phyloP scores from a whole-genome alignment of 2,888 invertebrate species.

The Athetis lepigone region DNA sequence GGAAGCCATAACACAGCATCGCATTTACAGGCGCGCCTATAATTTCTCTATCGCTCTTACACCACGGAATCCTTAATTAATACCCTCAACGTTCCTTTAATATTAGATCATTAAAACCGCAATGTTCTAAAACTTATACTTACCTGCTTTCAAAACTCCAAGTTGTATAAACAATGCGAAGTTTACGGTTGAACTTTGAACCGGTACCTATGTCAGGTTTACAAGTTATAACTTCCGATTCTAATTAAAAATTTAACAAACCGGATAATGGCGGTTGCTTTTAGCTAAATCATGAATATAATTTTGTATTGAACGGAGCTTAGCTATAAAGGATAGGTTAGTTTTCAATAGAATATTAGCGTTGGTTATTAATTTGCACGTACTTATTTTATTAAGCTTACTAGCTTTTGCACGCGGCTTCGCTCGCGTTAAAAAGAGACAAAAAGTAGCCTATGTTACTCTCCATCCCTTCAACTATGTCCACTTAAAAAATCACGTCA shows the following conservation, averaged over 20 bases:
- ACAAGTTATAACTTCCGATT: slow-evolving; percentile 84
- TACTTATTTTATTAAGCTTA: slow-evolving; percentile 17
- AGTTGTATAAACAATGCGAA: slow-evolving; percentile 89
- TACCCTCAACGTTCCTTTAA: slow-evolving; percentile 88
- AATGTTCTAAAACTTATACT: slow-evolving; percentile 90
- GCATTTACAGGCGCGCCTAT: slow-evolving; percentile 68
- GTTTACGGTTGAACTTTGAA: slow-evolving; percentile 86
- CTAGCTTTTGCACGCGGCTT: too few species aligned
- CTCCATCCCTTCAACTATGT: too few species aligned
- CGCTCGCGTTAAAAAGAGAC: too few species aligned
- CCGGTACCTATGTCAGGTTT: slow-evolving; percentile 84
- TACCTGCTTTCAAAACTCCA: slow-evolving; percentile 86
- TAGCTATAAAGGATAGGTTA: slow-evolving; percentile 41
- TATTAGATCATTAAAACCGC: slow-evolving; percentile 91
- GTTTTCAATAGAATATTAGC: slow-evolving; percentile 41
- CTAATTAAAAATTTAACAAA: slow-evolving; percentile 88
- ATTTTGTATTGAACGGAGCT: slow-evolving; percentile 63
- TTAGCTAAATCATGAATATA: slow-evolving; percentile 71
- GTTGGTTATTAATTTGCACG: slow-evolving; percentile 14
- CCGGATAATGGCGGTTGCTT: slow-evolving; percentile 77
- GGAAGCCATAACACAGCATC: slow-evolving; percentile 35
- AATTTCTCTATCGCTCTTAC: slow-evolving; percentile 83
- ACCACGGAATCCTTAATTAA: slow-evolving; percentile 87
- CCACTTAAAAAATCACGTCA: too few species aligned
- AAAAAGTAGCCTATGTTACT: too few species aligned